Base-by-base conservation (phyloP, 2,888 invertebrate species). In the Orgyia antiqua region DNA sequence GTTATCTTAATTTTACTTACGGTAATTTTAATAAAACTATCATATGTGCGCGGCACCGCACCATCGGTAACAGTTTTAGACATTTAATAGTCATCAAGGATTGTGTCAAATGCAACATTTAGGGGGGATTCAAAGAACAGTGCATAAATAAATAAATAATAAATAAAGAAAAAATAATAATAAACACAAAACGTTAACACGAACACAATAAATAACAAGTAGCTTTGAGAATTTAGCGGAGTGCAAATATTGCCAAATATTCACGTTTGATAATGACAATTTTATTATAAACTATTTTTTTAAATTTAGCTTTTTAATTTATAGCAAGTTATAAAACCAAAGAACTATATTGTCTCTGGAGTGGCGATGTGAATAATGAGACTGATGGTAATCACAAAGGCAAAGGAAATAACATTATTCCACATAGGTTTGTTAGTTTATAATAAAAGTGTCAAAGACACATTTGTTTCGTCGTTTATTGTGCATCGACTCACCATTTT, bases 401-500 rank as follows among this genome's bases (percentile, higher is more conserved):
- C 17, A 17, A 17, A 17, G 4, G 17, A 7, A 9, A 6, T 20
- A 9, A n/a, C 20, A 20, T 6, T 9, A 20, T 20, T n/a, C 4
- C 3, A 31, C 12, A 33, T 28, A 36, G 46, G 53, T 68, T 69
- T 74, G 68, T 70, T 65, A 57, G 58, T 74, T 67, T 67, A 73
- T 71, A 78, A 80, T 77, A 80, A 76, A 79, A 78, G 51, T 60
- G 53, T 45, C 36, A 55, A 54, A 54, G 55, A 45, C 47, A 55
- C 44, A 25, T 28, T 28, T 24, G 24, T 19, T 51, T 47, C 31
- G 32, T 55, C 57, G 62, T 56, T 62, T 56, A 58, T 9, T 61
- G 61, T 74, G 66, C 57, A 63, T 58, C 78, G 67, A 95, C 96
- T 96, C 93, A 97, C 97, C 97, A 97, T 98, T 91, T 96, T 95